Evolutionary conservation across 1,140 invertebrate species (phyloP), one percentile per base, ranked within the genome.

Genomic region (Mercenaria mercenaria): DNA sequence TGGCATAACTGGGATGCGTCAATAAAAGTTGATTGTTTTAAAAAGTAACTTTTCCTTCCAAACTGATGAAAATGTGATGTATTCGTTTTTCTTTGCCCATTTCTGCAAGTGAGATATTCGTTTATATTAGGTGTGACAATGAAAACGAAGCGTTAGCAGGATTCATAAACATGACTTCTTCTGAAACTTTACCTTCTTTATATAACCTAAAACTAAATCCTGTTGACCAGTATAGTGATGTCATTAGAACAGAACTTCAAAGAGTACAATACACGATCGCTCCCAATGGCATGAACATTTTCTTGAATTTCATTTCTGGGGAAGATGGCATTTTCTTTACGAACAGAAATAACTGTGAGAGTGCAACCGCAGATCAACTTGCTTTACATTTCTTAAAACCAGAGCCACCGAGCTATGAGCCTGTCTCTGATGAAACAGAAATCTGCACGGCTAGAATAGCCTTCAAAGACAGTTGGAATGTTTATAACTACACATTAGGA

Each of bases 381-480:
- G 81, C 59, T 29, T 26, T 84, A 20, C 81, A 84, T 69, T 84
- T 84, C 41, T 47, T n/a, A n/a, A n/a, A n/a, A n/a, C n/a, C n/a
- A n/a, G n/a, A n/a, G n/a, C n/a, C n/a, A n/a, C n/a, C n/a, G 18
- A 84, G 64, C 26, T 84, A 84, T 39, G 59, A 43, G 13, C 59
- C 59, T 4, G n/a, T n/a, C n/a, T n/a, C n/a, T n/a, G 43, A 59
- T 20, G 20, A 59, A 3, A 61, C 43, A 26, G 61, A 84, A n/a
- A 43, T 69, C 10, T 84, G 81, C 43, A 84, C 81, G 13, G 59
- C 64, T 11, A 29, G 81, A 67, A 26, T 84, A 10, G 64, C 64
- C 6, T 43, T 84, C 8, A 47, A 23, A 50, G 39, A 50, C 23
- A 32, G 4, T 23, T 29, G 59, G 39, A 50, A 34, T 15, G 59